Evolutionary conservation across 37 sponge, comb jelly and placozoan species (phyloP), one percentile per base, ranked within the genome.

Genomic region (Oscarella lobularis): DNA sequence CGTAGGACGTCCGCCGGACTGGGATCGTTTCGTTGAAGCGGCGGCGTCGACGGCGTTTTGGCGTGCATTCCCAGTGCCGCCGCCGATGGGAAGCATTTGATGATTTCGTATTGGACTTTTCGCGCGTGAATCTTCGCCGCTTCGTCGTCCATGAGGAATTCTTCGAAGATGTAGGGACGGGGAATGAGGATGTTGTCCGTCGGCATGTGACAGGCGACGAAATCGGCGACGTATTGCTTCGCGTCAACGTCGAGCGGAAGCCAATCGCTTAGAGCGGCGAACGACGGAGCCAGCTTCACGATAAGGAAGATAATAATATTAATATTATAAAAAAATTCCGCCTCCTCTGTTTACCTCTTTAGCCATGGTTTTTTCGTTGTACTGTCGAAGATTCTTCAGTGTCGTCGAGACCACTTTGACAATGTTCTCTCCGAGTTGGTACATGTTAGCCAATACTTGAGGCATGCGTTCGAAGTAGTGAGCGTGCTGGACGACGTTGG

Each of bases 21-120:
- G 33, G 3, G 31, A 36, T 31, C 67, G 66, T 3, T 76, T 6
- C 3, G 2, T 72, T 31, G 78, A 6, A 2, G 33, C 69, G 2
- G 14, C 36, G 27, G 32, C 34, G 30, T 60, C 40, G 32, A 86
- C 75, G 14, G 66, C 70, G 3, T 77, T 82, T 75, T 76, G 38
- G 38, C 37, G 14, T 48, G 60, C 60, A 48, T 86, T 4, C 39
- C 75, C 48, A 86, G 73, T 37, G 82, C 87, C 35, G 76, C 27
- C 38, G 87, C 79, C 36, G 55, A 77, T 6, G 82, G 83, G 40
- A 80, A 54, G 36, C 84, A 48, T 48, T 48, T 83, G 75, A 86
- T 86, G 67, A 78, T 78, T 31, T 66, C 75, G 33, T 83, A 86
- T 75, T 86, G 87, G 9, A 83, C 76, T 39, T 86, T 86, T 34